Base-by-base conservation (phyloP, 1,140 invertebrate genomes). In the Scaptomyza hsui region DNA sequence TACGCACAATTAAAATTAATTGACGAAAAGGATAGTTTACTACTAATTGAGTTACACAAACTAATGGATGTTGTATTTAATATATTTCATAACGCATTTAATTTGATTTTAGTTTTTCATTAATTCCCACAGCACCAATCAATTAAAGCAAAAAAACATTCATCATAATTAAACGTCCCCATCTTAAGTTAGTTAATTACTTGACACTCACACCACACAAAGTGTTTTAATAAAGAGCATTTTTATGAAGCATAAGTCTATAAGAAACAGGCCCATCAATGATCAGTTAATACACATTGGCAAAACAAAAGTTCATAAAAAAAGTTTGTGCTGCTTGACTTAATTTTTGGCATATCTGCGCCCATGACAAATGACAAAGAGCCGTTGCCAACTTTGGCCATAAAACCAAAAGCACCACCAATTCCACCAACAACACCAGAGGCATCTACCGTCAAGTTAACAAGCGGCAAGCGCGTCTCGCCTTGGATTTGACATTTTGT, bases 321-420 rank as follows among this genome's bases (percentile, higher is more conserved):
- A 29, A 19, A 72, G 69, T 75, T 75, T 72, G 37, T 47, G 65
- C 24, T 52, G 64, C 42, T 56, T 67, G 64, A 71, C 61, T 85
- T 83, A 39, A 82, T 82, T 82, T 81, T 82, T 62, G 75, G 13
- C 61, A 63, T 53, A 68, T 63, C 57, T 53, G 35, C 29, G 59
- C 41, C 61, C 65, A 72, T 78, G 79, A 82, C 79, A 82, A 82
- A 82, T 82, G 79, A 72, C 67, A 69, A 29, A 29, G 75, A 79
- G 62, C 68, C 72, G 32, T 75, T 55, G 80, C 57, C 47, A 71
- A 85, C 57, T 85, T 83, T 85, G 18, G 59, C 67, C 67, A 69
- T 83, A 85, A 85, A 85, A 52, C 29, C 45, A 72, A 48, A 45
- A 48, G 56, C 18, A 53, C 10, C 44, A n/a, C 12, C 15, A 59